Conservation (phyloP, 2,888 invertebrate species). For the Noctua pronuba region DNA sequence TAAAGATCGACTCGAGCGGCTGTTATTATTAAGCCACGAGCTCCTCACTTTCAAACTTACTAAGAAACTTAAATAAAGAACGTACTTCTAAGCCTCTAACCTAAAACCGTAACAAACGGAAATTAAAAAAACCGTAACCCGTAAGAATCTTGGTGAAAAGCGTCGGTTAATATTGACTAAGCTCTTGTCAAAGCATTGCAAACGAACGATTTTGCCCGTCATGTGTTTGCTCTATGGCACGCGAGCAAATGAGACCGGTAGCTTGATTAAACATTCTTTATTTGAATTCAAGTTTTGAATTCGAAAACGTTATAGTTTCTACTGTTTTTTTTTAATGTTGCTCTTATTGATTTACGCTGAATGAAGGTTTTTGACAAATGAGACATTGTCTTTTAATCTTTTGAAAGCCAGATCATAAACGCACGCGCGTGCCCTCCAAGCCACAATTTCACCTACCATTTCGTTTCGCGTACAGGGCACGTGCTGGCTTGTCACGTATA, state of each 20-base stretch:
- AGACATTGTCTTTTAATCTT: too few relatives aligned
- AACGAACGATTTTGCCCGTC: neutral
- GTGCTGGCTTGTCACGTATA: too few relatives aligned
- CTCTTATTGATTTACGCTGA: neutral
- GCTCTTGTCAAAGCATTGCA: constrained; percentile 11
- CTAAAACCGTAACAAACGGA: constrained; percentile 15
- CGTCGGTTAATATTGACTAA: constrained; percentile 1
- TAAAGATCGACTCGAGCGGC: too few relatives aligned
- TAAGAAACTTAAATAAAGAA: neutral
- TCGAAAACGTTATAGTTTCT: constrained; percentile 6
- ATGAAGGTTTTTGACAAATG: neutral
- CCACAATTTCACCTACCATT: too few relatives aligned
- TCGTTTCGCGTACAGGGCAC: too few relatives aligned
- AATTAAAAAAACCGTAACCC: constrained; percentile 12
- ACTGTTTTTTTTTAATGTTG: neutral
- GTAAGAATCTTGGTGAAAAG: constrained; percentile 9
- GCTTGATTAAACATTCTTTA: constrained; percentile 18
- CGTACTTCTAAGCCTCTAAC: constrained; percentile 7
- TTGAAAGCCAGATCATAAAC: too few relatives aligned
- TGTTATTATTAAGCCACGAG: too few relatives aligned
- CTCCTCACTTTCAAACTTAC: too few relatives aligned
- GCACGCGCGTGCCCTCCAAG: too few relatives aligned
- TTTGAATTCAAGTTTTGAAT: constrained; percentile 14
- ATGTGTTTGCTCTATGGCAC: constrained; percentile 8
- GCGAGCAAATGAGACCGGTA: constrained; percentile 12